Percentiles rank a stretch among this genome's conserved stretches.
Conservation (phyloP, 2,113 vertebrate genomes). For the Eublepharis macularius region DNA sequence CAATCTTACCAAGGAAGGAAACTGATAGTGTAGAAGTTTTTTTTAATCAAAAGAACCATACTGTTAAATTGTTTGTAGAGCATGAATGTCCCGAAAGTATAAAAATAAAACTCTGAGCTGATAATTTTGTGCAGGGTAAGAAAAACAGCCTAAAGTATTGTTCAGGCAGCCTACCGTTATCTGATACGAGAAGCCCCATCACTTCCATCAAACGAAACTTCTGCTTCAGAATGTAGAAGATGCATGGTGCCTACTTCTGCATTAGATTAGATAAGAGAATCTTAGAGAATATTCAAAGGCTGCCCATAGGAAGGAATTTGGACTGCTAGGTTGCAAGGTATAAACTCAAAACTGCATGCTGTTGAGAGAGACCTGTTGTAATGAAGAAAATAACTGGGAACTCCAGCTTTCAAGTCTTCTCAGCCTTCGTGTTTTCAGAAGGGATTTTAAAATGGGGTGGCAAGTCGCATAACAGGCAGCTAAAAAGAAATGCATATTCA, state of each 20-base stretch:
- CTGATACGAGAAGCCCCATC: slow-evolving; percentile 5
- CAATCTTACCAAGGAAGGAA: slow-evolving; percentile 49
- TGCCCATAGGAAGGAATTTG: slow-evolving; percentile 54
- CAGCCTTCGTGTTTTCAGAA: neutral
- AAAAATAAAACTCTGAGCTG: neutral
- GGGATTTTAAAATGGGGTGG: neutral
- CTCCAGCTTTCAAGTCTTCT: neutral
- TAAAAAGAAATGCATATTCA: neutral
- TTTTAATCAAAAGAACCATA: neutral
- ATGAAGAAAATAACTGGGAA: slow-evolving; percentile 47
- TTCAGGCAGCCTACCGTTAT: neutral
- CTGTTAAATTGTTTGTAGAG: neutral
- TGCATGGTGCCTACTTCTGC: slow-evolving; percentile 70
- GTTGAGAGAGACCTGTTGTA: slow-evolving; percentile 46
- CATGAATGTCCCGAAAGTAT: no score
- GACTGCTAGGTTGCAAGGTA: slow-evolving; percentile 62
- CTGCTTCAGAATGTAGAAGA: slow-evolving; percentile 47
- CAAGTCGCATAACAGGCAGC: neutral
- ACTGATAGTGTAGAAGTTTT: neutral
- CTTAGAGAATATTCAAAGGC: slow-evolving; percentile 68
- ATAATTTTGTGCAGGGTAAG: neutral
- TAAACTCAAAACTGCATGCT: slow-evolving; percentile 61
- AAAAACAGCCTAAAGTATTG: neutral
- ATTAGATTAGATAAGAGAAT: slow-evolving; percentile 74
- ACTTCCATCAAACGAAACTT: slow-evolving; percentile 51